Base-by-base conservation (phyloP, 2,797 vertebrate genomes). In the Emys orbicularis region DNA sequence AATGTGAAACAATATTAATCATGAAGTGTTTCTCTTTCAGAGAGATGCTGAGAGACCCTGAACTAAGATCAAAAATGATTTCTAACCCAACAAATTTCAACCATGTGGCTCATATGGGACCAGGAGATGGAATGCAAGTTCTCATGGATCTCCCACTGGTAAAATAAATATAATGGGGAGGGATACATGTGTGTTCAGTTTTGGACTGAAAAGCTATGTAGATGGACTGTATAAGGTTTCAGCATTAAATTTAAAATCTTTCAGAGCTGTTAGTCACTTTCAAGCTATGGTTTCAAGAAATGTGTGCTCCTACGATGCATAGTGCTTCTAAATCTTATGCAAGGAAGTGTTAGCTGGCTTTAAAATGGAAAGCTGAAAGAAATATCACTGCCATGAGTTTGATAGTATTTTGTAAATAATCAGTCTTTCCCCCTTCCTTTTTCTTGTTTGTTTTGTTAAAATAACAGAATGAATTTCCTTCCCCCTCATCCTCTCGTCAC, bases 71-170 rank as follows among this genome's bases (percentile, higher is more conserved):
- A 37, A 99, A 98, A 96, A 99, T 99, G 99, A 99, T 99, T 91
- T 99, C 99, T 84, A 99, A 99, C 93, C 99, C 99, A 1, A 99
- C 98, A 0, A 99, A 99, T 98, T 99, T 99, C 96, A 99, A 99
- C 98, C 99, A 99, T 0, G 99, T 99, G 96, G 99, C 99, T 81
- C 99, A 99, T 97, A 99, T 99, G 99, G 99, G 99, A 96, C 99
- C 99, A 3, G 99, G 99, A 90, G 99, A 99, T 19, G 99, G 99
- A 88, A 99, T 99, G 99, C 99, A 99, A 97, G 99, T 99, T 93
- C 99, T 99, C 91, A 99, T 99, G 99, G 99, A 99, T 97, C 99
- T 99, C 89, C 99, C 99, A 80, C 98, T 99, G 99, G 99, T 99
- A 99, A 98, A 98, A 94, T 83, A 91, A 2, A 12, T 65, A 76